Conservation (phyloP, 1,140 invertebrate species). For the Drosophila kohkoa region DNA sequence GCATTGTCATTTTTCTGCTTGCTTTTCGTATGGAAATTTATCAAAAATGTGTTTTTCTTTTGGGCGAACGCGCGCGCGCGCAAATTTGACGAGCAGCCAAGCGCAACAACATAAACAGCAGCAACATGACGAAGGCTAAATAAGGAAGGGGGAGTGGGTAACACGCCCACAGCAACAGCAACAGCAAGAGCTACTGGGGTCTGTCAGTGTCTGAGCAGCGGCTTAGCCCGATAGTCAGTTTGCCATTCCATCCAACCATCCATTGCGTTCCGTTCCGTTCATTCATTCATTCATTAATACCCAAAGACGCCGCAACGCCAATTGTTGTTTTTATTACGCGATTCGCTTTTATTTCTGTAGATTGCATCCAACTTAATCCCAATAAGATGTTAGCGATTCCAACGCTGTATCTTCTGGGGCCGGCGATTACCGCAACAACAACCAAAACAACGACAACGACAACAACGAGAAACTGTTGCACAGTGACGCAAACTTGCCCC, state of each 20-base stretch:
- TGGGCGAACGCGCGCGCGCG: conserved; percentile 38
- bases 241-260: background rate
- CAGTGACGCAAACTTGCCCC: conserved; percentile 30
- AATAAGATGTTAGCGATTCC: conserved; percentile 55
- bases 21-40: conserved; percentile 76
- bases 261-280: background rate
- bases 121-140: background rate
- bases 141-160: background rate
- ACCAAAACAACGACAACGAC: conserved; percentile 11
- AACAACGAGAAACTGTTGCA: conserved; percentile 48
- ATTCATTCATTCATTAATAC: conserved; percentile 75
- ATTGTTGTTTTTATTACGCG: conserved; percentile 72
- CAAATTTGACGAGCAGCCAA: conserved; percentile 71
- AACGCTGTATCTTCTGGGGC: conserved; percentile 14
- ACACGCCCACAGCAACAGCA: conserved; percentile 22
- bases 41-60: conserved; percentile 49
- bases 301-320: conserved; percentile 50
- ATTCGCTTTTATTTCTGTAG: conserved; percentile 57
- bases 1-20: conserved; percentile 75
- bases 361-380: conserved; percentile 68
- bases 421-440: conserved; percentile 34
- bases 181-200: conserved; percentile 27
- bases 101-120: conserved; percentile 62
- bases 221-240: conserved; percentile 44
- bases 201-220: conserved; percentile 40